phyloP scores from a whole-genome alignment of 2,797 vertebrate genomes.

The Danio jaintianensis region DNA sequence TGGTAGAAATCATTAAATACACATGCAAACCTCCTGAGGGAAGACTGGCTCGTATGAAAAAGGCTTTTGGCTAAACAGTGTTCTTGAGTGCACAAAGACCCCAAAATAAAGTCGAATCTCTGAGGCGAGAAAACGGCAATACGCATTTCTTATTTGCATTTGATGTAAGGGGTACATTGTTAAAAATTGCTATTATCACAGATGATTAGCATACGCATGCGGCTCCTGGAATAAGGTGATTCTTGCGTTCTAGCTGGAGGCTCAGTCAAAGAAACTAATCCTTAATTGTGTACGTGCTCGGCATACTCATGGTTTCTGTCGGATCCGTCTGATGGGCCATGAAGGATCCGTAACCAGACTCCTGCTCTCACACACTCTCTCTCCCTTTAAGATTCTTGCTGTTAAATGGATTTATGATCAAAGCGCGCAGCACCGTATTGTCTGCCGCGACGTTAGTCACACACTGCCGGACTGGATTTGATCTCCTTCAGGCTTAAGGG shows the following conservation, averaged over 20 bases:
- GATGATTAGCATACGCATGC: constrained; percentile 37
- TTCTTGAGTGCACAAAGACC: constrained; percentile 9
- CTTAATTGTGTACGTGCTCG: constrained; percentile 67
- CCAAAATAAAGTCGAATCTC: constrained; percentile 29
- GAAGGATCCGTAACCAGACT: constrained; percentile 72
- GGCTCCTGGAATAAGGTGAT: constrained; percentile 49
- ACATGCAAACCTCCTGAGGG: neutral
- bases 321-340: constrained; percentile 70
- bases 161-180: constrained; percentile 43
- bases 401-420: constrained; percentile 83
- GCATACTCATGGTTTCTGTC: constrained; percentile 59
- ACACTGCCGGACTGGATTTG: constrained; percentile 76
- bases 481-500: constrained; percentile 72
- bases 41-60: neutral
- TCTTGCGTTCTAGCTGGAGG: constrained; percentile 55
- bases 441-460: constrained; percentile 79
- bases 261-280: constrained; percentile 67
- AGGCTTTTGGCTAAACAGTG: neutral
- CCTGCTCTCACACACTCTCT: constrained; percentile 68
- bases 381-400: constrained; percentile 71
- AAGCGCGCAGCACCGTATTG: constrained; percentile 73
- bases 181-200: constrained; percentile 46
- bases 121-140: constrained; percentile 22
- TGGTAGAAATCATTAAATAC: constrained; percentile 4
- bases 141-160: constrained; percentile 39